phyloP scores from a whole-genome alignment of 2,113 vertebrate genomes.

The Ariopsis seemanni region DNA sequence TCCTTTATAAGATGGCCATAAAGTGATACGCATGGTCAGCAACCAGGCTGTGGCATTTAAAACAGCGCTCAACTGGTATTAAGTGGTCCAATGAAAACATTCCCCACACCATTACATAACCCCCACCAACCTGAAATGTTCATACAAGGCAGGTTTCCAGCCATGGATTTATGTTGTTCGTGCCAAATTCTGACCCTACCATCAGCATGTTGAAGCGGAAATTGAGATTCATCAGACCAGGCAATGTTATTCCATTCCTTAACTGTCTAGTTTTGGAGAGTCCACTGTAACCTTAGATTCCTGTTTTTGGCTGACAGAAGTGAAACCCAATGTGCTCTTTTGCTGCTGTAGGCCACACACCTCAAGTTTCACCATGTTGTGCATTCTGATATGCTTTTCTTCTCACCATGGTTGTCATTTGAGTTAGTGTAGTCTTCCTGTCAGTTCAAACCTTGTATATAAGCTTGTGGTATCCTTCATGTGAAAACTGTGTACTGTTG shows the following conservation, averaged over 20 bases:
- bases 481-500: no score
- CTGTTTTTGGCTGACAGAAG: background rate
- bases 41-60: background rate
- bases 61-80: background rate
- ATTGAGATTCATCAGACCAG: background rate
- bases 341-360: background rate
- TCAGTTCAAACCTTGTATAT: no score
- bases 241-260: background rate
- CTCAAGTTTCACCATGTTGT: background rate
- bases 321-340: background rate
- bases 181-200: background rate
- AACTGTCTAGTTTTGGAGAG: background rate
- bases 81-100: background rate
- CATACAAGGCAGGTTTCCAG: background rate
- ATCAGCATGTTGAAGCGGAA: background rate
- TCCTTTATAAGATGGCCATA: background rate
- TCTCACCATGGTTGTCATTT: background rate
- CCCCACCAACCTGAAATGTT: background rate
- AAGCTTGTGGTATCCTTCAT: no score
- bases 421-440: background rate
- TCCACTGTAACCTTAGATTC: background rate
- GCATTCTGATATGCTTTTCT: background rate
- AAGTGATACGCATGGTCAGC: background rate
- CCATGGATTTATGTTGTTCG: background rate
- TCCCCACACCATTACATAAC: background rate